Evolutionary conservation across 2,797 vertebrate species (phyloP).

Genomic region (Phoeniculus purpureus): DNA sequence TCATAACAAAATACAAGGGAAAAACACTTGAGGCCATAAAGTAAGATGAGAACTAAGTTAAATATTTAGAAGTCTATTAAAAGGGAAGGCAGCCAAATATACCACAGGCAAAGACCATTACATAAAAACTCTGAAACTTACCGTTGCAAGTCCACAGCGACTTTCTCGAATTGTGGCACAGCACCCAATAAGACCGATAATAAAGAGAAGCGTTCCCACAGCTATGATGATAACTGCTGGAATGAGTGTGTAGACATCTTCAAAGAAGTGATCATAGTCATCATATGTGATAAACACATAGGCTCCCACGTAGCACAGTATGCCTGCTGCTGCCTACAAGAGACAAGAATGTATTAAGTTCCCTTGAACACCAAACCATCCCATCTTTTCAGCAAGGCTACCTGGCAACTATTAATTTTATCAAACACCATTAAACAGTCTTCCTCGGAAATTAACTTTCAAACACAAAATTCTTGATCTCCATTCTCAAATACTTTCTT

Average conservation of each 20-base stretch:
- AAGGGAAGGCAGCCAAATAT: background rate
- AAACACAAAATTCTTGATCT: background rate
- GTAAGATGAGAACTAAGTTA: background rate
- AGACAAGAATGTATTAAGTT: background rate
- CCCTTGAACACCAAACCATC: background rate
- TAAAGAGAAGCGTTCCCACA: slow-evolving; percentile 92
- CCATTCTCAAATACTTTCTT: background rate
- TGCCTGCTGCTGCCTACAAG: slow-evolving; percentile 92
- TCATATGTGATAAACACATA: slow-evolving; percentile 99
- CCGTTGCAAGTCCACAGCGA: slow-evolving; percentile 92
- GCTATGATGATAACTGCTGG: slow-evolving; percentile 94
- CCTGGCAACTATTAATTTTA: background rate
- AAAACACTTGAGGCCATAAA: background rate
- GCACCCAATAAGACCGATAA: slow-evolving; percentile 96
- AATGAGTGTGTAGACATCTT: slow-evolving; percentile 94
- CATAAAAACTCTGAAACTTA: slow-evolving; percentile 69
- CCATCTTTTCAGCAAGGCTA: background rate
- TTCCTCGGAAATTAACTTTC: background rate
- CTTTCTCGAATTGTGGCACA: slow-evolving; percentile 96
- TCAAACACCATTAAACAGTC: background rate
- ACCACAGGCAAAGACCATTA: background rate
- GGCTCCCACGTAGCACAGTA: slow-evolving; percentile 95
- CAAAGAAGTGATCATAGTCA: slow-evolving; percentile 97
- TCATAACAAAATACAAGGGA: background rate
- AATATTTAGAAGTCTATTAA: background rate